phyloP scores from a whole-genome alignment of 2,113 vertebrate genomes.

The Cheilinus undulatus region DNA sequence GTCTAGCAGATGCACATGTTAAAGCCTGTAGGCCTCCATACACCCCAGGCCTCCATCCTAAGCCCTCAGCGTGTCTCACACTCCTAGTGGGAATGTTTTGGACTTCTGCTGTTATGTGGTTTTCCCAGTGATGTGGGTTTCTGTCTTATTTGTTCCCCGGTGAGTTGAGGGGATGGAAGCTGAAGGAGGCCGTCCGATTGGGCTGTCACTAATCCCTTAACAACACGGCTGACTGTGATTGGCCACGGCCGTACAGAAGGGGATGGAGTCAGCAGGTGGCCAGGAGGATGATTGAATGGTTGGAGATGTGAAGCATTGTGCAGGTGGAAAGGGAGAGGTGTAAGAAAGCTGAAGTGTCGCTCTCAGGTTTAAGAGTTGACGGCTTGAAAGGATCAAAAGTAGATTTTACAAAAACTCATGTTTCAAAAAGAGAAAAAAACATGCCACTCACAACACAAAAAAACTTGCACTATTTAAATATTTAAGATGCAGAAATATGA shows the following conservation, averaged over 20 bases:
- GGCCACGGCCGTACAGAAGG: conserved; percentile 57
- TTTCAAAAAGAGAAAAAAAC: background rate
- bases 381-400: conserved; percentile 12
- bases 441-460: background rate
- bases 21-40: conserved; percentile 26
- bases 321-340: conserved; percentile 33
- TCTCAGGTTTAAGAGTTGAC: conserved; percentile 24
- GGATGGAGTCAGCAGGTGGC: conserved; percentile 67
- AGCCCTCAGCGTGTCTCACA: conserved; percentile 70
- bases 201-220: conserved; percentile 79
- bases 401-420: background rate
- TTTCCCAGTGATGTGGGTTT: conserved; percentile 54
- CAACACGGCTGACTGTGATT: conserved; percentile 70
- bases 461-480: background rate
- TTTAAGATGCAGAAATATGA: background rate
- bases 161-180: conserved; percentile 65
- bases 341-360: conserved; percentile 22
- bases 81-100: conserved; percentile 75
- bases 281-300: conserved; percentile 64
- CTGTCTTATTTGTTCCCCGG: conserved; percentile 70
- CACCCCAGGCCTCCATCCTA: conserved; percentile 55
- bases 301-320: conserved; percentile 40
- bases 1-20: conserved; percentile 20
- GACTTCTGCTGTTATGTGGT: conserved; percentile 64
- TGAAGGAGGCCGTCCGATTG: conserved; percentile 69